Evolutionary conservation across 2,888 invertebrate species (phyloP).

Genomic region (Hylaea fasciaria): DNA sequence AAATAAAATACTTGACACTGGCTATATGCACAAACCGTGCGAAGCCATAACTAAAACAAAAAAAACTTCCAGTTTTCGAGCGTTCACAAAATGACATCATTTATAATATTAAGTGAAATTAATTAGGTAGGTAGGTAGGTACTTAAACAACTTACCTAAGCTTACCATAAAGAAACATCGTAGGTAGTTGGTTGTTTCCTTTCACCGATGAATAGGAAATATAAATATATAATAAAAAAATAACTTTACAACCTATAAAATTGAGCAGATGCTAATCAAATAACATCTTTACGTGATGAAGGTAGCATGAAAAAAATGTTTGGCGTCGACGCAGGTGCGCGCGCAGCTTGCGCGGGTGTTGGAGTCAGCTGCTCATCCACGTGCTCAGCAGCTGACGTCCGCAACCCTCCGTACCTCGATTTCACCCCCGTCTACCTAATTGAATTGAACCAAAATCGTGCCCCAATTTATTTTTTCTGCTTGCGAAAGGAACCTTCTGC

Average conservation of each 20-base stretch:
- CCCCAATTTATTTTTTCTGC: slow-evolving; percentile 27
- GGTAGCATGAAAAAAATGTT: slow-evolving; percentile 64
- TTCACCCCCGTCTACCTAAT: slow-evolving; percentile 47
- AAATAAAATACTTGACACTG: too few species aligned
- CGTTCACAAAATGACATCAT: too few species aligned
- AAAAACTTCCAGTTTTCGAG: too few species aligned
- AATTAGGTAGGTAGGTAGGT: too few species aligned
- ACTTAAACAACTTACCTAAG: too few species aligned
- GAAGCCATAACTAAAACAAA: too few species aligned
- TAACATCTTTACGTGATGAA: slow-evolving; percentile 46
- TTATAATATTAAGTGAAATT: too few species aligned
- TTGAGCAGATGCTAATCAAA: slow-evolving; percentile 49
- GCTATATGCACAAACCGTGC: too few species aligned
- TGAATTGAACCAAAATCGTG: slow-evolving; percentile 39
- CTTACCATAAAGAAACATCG: too few species aligned
- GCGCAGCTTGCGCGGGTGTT: slow-evolving; percentile 79
- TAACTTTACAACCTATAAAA: slow-evolving; percentile 3
- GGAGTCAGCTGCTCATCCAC: slow-evolving; percentile 74
- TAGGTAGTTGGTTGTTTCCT: too few species aligned
- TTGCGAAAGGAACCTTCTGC: slow-evolving; percentile 6
- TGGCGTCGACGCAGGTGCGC: slow-evolving; percentile 72
- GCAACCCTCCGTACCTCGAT: slow-evolving; percentile 57
- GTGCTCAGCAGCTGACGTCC: slow-evolving; percentile 78
- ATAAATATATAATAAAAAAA: too few species aligned
- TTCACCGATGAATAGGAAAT: too few species aligned